phyloP scores from a whole-genome alignment of 2,797 vertebrate genomes.

The Protosalanx chinensis region DNA sequence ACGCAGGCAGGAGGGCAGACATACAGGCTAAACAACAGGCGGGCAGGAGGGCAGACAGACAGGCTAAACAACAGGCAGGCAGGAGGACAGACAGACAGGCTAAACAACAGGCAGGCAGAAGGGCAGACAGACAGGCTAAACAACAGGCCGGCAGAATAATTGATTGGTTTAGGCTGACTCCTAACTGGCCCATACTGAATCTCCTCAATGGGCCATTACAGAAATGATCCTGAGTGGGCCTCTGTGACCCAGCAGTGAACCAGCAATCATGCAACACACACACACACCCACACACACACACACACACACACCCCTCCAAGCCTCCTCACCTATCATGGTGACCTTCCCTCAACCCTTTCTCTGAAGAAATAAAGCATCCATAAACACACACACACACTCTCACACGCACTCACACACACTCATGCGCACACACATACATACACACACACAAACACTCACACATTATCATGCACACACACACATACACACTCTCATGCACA shows the following conservation, averaged over 20 bases:
- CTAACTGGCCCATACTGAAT: neutral
- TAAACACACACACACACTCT: neutral
- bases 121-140: too few relatives aligned
- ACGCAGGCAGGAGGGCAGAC: too few relatives aligned
- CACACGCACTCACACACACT: neutral
- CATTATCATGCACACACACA: slow-evolving; percentile 10
- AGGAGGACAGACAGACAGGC: too few relatives aligned
- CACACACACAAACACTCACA: too few relatives aligned
- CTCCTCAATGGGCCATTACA: slow-evolving; percentile 42
- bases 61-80: too few relatives aligned
- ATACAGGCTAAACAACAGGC: too few relatives aligned
- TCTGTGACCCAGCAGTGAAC: neutral
- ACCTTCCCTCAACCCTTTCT: too few relatives aligned
- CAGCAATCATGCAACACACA: neutral
- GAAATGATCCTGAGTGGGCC: slow-evolving; percentile 35
- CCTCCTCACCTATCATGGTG: neutral
- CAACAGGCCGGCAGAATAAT: slow-evolving; percentile 1
- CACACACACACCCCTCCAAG: neutral
- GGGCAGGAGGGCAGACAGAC: too few relatives aligned
- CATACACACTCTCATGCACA: slow-evolving; percentile 25
- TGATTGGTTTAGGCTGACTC: slow-evolving; percentile 23
- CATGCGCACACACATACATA: neutral
- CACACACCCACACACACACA: neutral
- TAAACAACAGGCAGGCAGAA: too few relatives aligned
- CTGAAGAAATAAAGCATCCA: too few relatives aligned